These are phyloP conservation scores for Drosophila gaucha DNA, from an alignment of 2,888 invertebrate species.

Conservation along the genomic window DNA sequence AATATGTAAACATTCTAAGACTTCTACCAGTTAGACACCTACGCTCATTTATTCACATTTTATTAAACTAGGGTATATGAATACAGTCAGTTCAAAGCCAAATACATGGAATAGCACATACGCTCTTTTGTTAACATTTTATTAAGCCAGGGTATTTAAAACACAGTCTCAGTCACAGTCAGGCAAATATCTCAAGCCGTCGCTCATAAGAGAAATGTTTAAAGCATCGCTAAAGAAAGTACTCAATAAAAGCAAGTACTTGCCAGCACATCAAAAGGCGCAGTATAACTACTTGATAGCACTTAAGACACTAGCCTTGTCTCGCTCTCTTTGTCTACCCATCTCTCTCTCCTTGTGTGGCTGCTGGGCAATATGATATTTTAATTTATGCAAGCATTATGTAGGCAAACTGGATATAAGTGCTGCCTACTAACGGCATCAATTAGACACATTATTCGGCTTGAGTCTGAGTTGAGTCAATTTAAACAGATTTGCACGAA, in stretches of 20 bases:
- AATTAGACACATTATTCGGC: slow-evolving; percentile 27
- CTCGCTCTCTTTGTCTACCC: neutral
- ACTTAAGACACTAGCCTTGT: neutral
- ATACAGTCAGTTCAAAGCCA: too few relatives aligned
- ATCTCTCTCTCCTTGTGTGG: neutral
- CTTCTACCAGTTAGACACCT: too few relatives aligned
- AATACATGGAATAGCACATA: too few relatives aligned
- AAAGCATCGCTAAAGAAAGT: neutral
- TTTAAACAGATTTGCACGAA: slow-evolving; percentile 38
- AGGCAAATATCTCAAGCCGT: neutral
- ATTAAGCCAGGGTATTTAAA: neutral
- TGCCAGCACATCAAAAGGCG: slow-evolving; percentile 11
- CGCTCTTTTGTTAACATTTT: neutral
- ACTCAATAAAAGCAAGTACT: neutral
- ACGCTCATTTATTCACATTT: too few relatives aligned
- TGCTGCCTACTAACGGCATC: slow-evolving; percentile 16
- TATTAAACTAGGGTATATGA: too few relatives aligned
- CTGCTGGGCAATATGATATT: slow-evolving; percentile 3
- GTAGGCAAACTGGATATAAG: slow-evolving; percentile 28
- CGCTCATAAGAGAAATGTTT: neutral
- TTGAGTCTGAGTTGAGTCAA: slow-evolving; percentile 35
- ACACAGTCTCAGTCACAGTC: neutral
- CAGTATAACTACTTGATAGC: slow-evolving; percentile 20
- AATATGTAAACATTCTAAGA: too few relatives aligned
- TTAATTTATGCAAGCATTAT: slow-evolving; percentile 63